Base-by-base conservation (phyloP, 2,113 vertebrate species). In the Cyprinodon variegatus region DNA sequence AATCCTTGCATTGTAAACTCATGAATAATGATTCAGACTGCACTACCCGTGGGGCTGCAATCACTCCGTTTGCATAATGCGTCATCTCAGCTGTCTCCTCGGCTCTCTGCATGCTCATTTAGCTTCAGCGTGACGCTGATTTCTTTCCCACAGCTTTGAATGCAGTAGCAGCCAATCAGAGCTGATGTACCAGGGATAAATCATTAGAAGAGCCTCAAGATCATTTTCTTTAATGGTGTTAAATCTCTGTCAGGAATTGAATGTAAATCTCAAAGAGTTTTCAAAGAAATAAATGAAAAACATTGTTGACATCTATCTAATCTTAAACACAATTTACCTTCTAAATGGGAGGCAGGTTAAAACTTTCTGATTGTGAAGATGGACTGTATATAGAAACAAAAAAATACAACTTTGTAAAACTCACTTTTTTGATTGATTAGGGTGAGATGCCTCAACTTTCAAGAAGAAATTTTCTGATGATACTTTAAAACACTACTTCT, bases 21-120 rank as follows among this genome's bases (percentile, higher is more conserved):
- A 70, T 86, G 77, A 79, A 83, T 84, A 81, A 3, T 65, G 78
- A 76, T 69, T 29, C 63, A 12, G 72, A 36, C 67, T 2, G 53
- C 3, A 17, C 12, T 3, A 63, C 68, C 69, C 1, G 29, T 40
- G 6, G 73, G 66, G 67, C 70, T 57, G 61, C 11, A 11, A 62
- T 66, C 14, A 4, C 68, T 86, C 59, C 38, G 61, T 86, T 86
- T 81, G 63, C 77, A 81, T 75, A 65, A 81, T 77, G 72, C 43
- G 62, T 79, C 65, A 53, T 69, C 17, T 77, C 14, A 66, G 65
- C 22, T 36, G 53, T 74, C 67, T 4, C 68, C 1, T 36, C 12
- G 36, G 59, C 15, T 38, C 70, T 62, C 48, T 11, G 72, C 59
- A 41, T 4, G 65, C 70, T 79, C 72, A 29, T 79, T 68, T 53